A percentile compares a stretch with the other conserved stretches of the same genome.
These are phyloP conservation scores for Fregetta grallaria DNA, from an alignment of 2,113 vertebrate species.

Conservation along the genomic window DNA sequence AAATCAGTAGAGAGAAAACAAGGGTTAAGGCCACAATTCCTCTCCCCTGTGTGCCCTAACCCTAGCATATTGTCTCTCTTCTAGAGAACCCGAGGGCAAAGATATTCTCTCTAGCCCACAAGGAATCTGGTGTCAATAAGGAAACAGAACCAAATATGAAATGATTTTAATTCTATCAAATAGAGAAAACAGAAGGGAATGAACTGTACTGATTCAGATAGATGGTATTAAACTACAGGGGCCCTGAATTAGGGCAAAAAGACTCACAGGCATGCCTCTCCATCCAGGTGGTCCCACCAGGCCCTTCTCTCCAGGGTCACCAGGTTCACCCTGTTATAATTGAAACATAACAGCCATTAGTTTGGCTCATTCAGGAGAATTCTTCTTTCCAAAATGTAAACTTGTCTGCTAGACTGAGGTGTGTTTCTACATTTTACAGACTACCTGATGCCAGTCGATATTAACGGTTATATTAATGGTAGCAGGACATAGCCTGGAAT, in stretches of 20 bases:
- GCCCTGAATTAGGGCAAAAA: not conserved
- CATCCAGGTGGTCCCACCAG: constrained; percentile 67
- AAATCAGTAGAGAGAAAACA: not conserved
- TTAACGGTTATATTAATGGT: not conserved
- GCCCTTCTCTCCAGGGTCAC: constrained; percentile 76
- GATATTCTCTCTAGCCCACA: not conserved
- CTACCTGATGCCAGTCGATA: not conserved
- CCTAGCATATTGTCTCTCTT: not conserved
- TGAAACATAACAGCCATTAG: not conserved
- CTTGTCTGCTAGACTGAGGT: not conserved
- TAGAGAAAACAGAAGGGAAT: not conserved
- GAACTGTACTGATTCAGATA: not conserved
- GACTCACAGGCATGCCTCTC: constrained; percentile 79
- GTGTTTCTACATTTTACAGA: not conserved
- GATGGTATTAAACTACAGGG: not conserved
- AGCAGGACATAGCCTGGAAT: not conserved
- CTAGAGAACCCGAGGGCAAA: not conserved
- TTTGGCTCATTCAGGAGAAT: not conserved
- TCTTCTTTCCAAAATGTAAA: not conserved
- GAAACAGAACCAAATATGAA: not conserved
- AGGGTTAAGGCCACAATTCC: not conserved
- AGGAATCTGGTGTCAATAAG: not conserved
- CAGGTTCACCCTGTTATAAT: constrained; percentile 79
- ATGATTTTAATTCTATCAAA: not conserved
- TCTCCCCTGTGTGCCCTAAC: not conserved